Base-by-base conservation (phyloP, 2,113 vertebrate species). In the Lepidothrix coronata region DNA sequence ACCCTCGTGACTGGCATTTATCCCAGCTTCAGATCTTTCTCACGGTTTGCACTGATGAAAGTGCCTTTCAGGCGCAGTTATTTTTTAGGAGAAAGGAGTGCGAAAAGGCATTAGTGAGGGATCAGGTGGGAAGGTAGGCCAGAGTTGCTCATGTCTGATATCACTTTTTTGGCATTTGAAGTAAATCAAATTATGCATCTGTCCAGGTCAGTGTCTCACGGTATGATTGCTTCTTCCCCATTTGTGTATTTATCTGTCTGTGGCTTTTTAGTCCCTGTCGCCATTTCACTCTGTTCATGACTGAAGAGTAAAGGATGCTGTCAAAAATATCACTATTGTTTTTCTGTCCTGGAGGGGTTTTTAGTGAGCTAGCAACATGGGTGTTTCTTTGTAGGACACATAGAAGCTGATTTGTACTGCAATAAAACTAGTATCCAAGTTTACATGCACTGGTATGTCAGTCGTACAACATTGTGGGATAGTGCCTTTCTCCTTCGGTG, bases 11-110 rank as follows among this genome's bases (percentile, higher is more conserved):
- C 51, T 39, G 70, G 28, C 51, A 54, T 35, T 86, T 86, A 76
- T 66, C 63, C 65, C 28, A 52, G 55, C 46, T 59, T 74, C 73
- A 81, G 51, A 71, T 92, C 79, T 91, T 93, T 95, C 93, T 93
- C 96, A 91, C 5, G 2, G 72, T 89, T 70, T 57, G 72, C 19
- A 2, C 33, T 55, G 35, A 37, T 65, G 30, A 22, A 77, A 80
- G 59, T 55, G 22, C 61, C 57, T 91, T 74, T 88, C 86, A 78
- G n/a, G 12, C n/a, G 13, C 24, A 3, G 23, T 70, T 74, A 6
- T 35, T 90, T 90, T 28, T 41, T 23, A 67, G 52, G 27, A 89
- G 43, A 67, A 77, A 11, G n/a, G 52, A 35, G 27, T 1, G 3
- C 0, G 0, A 6, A 41, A 84, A 75, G 14, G 51, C 8, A 1